phyloP scores from a whole-genome alignment of 2,797 vertebrate genomes.

The Tragelaphus eurycerus region DNA sequence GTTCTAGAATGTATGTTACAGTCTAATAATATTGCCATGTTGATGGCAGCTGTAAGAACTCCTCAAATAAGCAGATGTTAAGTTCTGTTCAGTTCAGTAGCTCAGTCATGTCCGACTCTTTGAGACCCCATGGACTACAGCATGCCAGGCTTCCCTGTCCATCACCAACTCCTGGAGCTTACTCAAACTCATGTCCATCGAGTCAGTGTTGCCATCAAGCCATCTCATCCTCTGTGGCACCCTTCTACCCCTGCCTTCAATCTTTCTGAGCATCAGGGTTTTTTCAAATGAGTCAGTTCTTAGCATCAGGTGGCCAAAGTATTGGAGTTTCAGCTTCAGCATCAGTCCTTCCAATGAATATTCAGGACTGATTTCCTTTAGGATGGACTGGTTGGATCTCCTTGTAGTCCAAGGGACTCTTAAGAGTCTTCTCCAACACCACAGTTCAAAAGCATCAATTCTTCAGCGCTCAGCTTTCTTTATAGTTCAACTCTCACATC shows the following conservation, averaged over 20 bases:
- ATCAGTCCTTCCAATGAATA: neutral
- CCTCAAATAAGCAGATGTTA: neutral
- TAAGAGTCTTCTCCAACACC: neutral
- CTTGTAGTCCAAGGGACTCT: neutral
- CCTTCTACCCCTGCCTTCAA: neutral
- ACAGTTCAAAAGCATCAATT: neutral
- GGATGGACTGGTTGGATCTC: neutral
- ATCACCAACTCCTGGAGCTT: neutral
- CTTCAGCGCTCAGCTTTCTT: neutral
- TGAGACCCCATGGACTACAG: neutral
- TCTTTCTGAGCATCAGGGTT: neutral
- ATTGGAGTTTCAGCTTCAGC: neutral
- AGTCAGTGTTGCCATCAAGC: neutral
- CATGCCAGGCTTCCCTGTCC: neutral
- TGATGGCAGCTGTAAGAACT: neutral
- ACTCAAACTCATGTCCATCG: neutral
- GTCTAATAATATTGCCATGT: neutral
- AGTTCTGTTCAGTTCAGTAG: neutral
- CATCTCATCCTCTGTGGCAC: neutral
- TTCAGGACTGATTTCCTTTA: neutral
- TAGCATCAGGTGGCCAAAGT: neutral
- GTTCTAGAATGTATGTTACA: neutral
- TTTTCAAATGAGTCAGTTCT: neutral
- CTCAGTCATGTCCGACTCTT: neutral
- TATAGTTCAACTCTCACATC: neutral